These are phyloP conservation scores for Nansenia antarctica DNA, from an alignment of 2,113 vertebrate species.

Conservation along the genomic window DNA sequence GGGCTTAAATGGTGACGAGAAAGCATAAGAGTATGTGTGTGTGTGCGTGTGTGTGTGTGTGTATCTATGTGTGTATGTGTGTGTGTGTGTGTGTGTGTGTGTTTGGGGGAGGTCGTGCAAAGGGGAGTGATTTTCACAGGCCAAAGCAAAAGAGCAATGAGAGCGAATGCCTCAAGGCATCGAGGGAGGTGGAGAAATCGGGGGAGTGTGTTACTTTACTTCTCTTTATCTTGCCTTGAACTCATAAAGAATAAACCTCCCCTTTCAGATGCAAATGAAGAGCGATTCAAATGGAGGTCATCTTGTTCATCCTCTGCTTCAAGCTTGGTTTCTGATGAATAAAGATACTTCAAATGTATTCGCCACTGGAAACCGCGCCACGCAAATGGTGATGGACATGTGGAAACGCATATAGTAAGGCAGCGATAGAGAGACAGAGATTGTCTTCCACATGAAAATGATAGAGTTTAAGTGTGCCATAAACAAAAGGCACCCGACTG, in stretches of 20 bases:
- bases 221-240: constrained; percentile 58
- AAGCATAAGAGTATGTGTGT: constrained; percentile 2
- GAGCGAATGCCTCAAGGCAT: constrained; percentile 45
- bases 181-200: not conserved
- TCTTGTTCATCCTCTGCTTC: constrained; percentile 44
- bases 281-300: constrained; percentile 64
- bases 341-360: constrained; percentile 52
- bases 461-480: not conserved
- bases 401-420: not conserved
- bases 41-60: constrained; percentile 16
- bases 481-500: constrained; percentile 10
- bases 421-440: not conserved
- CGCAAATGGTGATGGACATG: constrained; percentile 34
- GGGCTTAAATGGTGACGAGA: constrained; percentile 34
- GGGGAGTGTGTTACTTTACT: constrained; percentile 32
- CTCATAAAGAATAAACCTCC: constrained; percentile 49
- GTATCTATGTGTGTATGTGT: not conserved
- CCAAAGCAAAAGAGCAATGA: constrained; percentile 38
- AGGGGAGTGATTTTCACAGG: not conserved
- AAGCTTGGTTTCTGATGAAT: constrained; percentile 42
- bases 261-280: constrained; percentile 66
- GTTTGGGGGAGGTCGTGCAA: not conserved
- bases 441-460: not conserved
- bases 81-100: not conserved
- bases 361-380: constrained; percentile 16